Conservation (phyloP, 2,888 invertebrate species). For the Eupithecia pulchellata region DNA sequence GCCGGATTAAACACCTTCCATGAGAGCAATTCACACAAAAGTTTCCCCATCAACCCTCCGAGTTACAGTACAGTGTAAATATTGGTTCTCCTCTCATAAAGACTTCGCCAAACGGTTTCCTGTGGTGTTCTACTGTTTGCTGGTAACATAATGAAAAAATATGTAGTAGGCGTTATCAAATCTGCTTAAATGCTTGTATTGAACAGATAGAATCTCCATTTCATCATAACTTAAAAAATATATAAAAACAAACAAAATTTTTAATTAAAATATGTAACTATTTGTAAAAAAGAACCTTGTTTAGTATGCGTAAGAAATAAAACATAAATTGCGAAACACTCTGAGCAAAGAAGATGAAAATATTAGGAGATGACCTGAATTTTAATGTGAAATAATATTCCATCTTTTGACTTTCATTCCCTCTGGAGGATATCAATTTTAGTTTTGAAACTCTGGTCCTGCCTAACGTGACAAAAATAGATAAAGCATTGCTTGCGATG, state of each 20-base stretch:
- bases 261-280: conserved; percentile 30
- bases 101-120: background rate
- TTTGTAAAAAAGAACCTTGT: conserved; percentile 15
- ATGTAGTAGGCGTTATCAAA: background rate
- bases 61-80: conserved; percentile 10
- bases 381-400: conserved; percentile 24
- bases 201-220: too few species aligned
- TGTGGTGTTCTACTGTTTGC: conserved; percentile 1
- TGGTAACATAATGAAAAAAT: background rate
- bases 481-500: background rate
- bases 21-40: conserved; percentile 14
- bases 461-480: background rate
- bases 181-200: background rate
- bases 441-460: background rate
- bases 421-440: conserved; percentile 14
- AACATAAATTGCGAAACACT: conserved; percentile 35
- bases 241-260: background rate
- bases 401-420: background rate
- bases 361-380: conserved; percentile 33
- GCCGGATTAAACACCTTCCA: background rate
- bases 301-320: conserved; percentile 36
- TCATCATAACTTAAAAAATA: background rate
- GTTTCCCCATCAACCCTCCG: conserved; percentile 2
- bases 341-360: conserved; percentile 24
- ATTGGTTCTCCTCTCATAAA: conserved; percentile 6